Evolutionary conservation across 2,797 vertebrate species (phyloP).

Genomic region (Ateles fusciceps): DNA sequence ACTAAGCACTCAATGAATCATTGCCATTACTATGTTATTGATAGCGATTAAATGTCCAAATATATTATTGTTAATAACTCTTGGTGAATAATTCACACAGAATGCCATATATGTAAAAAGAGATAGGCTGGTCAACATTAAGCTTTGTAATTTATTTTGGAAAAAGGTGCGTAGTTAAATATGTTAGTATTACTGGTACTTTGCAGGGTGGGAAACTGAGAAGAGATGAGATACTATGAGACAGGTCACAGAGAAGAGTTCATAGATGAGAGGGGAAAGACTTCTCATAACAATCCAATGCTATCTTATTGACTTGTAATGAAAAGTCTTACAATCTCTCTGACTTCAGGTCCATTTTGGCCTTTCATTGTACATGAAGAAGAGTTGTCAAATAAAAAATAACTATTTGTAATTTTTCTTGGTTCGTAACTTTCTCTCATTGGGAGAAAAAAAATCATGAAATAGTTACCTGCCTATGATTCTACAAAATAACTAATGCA

Average conservation of each 20-base stretch:
- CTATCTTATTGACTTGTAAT: neutral
- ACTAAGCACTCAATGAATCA: neutral
- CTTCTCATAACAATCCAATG: neutral
- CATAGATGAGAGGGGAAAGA: neutral
- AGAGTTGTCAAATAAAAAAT: constrained; percentile 18
- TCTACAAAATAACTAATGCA: neutral
- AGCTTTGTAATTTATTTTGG: neutral
- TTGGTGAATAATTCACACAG: neutral
- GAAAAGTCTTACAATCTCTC: neutral
- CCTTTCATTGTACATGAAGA: neutral
- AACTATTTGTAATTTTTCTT: neutral
- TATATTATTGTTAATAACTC: neutral
- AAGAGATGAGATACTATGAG: neutral
- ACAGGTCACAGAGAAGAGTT: neutral
- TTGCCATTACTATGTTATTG: neutral
- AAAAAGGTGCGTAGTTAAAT: neutral
- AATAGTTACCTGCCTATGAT: neutral
- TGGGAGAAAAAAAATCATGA: constrained; percentile 2
- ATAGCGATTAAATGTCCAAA: neutral
- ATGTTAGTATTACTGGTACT: neutral
- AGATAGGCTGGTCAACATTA: neutral
- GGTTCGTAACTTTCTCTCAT: neutral
- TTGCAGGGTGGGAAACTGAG: neutral
- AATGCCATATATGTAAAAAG: neutral
- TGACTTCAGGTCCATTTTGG: neutral